Evolutionary conservation across 2,888 invertebrate species (phyloP), one percentile per base, ranked within the genome.

Genomic region (Calameuta pallipes): DNA sequence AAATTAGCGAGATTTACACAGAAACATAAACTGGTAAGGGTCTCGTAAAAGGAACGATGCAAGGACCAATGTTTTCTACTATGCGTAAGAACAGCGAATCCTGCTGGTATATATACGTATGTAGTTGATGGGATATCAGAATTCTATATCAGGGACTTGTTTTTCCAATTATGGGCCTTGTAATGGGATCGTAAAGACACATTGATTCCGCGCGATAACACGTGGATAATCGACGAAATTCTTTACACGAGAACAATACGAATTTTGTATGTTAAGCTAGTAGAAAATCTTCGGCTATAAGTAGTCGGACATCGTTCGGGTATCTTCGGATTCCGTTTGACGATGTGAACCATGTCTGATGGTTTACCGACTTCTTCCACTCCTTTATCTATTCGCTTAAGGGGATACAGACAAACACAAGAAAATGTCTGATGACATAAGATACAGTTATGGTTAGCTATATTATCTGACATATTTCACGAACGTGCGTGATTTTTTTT

Each of bases 1-100:
- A 86, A 90, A 90, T 90, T 90, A 90, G 89, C 87, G 85, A 88
- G 88, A 90, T 90, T 90, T 89, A 89, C 88, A 88, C 84, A 56
- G 85, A 82, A 88, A 85, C 90, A 86, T 90, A 90, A 89, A 89
- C 86, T 85, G 83, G 78, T 41, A 79, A 77, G 78, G 71, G 78
- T 79, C 76, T 83, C 81, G 80, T 82, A 83, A 83, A 83, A 82
- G 81, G 79, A 75, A 79, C 76, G 78, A 78, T 80, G 80, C 79
- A 82, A 79, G 73, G 74, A 70, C 80, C 56, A 56, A 56, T 56
- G 56, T 23, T 56, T 56, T 56, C 56, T 23, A 56, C 9, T 6
- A 23, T 56, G 56, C 56, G 56, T 23, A 56, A 56, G 56, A 15
- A 56, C 23, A 23, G 23, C 56, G 23, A 23, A 23, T 41, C 15